phyloP scores from a whole-genome alignment of 2,888 invertebrate genomes.

The Dasysyrphus tricinctus region DNA sequence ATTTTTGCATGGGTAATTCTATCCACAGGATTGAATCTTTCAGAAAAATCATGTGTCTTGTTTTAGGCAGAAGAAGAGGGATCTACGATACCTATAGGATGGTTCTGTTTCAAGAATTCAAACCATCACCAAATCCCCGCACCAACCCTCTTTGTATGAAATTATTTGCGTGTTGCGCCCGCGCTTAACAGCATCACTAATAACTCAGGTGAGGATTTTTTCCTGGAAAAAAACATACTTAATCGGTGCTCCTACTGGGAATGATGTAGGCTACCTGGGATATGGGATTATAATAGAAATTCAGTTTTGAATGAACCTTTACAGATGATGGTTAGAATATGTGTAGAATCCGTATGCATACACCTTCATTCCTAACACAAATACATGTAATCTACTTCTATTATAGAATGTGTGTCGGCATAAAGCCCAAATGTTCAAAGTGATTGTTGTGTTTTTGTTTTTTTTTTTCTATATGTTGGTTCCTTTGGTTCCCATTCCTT shows the following conservation, averaged over 20 bases:
- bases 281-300: conserved; percentile 44
- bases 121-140: neutral
- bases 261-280: conserved; percentile 58
- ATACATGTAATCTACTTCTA: conserved; percentile 32
- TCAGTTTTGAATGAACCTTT: conserved; percentile 66
- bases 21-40: conserved; percentile 18
- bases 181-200: conserved; percentile 70
- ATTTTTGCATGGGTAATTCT: conserved; percentile 57
- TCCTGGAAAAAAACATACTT: conserved; percentile 45
- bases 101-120: conserved; percentile 27
- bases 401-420: conserved; percentile 69
- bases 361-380: conserved; percentile 22
- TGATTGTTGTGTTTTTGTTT: conserved; percentile 41
- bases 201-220: conserved; percentile 70
- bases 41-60: conserved; percentile 49
- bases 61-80: conserved; percentile 17
- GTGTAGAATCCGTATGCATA: conserved; percentile 23
- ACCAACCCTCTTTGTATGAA: neutral
- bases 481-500: conserved; percentile 19
- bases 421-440: conserved; percentile 66
- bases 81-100: neutral
- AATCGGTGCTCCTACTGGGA: conserved; percentile 1
- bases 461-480: conserved; percentile 17
- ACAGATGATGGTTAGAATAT: conserved; percentile 35
- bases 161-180: conserved; percentile 66